A percentile compares a stretch with the other conserved stretches of the same genome.
phyloP scores from a whole-genome alignment of 1,140 invertebrate species.

The Grapholita molesta region DNA sequence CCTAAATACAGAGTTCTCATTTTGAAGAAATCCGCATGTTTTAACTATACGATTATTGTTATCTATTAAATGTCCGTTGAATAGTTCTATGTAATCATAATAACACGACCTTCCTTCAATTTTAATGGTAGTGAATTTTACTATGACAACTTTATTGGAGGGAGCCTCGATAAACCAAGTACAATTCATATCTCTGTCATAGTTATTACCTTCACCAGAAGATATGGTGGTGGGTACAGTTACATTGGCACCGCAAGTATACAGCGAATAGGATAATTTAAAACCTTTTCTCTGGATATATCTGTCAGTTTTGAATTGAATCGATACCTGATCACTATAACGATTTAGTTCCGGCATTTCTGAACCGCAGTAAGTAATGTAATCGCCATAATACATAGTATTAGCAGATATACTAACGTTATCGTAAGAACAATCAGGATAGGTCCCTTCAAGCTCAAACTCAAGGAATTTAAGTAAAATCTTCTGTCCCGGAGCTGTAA shows the following conservation, averaged over 20 bases:
- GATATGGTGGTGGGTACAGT: constrained; percentile 60
- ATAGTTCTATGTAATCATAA: constrained; percentile 81
- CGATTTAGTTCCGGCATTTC: constrained; percentile 36
- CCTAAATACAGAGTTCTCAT: constrained; percentile 75
- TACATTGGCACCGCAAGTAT: constrained; percentile 76
- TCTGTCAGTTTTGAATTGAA: constrained; percentile 66
- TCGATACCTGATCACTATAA: constrained; percentile 31
- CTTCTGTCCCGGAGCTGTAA: constrained; percentile 62
- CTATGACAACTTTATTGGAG: constrained; percentile 80
- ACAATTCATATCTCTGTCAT: constrained; percentile 82
- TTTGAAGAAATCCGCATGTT: constrained; percentile 82
- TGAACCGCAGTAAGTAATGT: constrained; percentile 47
- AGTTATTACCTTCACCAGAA: constrained; percentile 40
- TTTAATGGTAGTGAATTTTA: constrained; percentile 81
- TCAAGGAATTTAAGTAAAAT: constrained; percentile 50
- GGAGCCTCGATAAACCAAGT: constrained; percentile 89
- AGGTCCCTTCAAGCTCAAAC: constrained; percentile 59
- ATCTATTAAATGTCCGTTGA: constrained; percentile 75
- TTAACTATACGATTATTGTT: constrained; percentile 72
- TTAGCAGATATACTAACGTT: constrained; percentile 46
- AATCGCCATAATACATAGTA: constrained; percentile 28
- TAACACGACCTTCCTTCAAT: constrained; percentile 70
- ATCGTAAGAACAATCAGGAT: constrained; percentile 56
- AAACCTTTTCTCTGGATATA: constrained; percentile 75
- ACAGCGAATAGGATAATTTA: constrained; percentile 71